Percentiles rank a stretch among this genome's conserved stretches.
phyloP scores from a whole-genome alignment of 1,140 invertebrate species.

The Linepithema humile region DNA sequence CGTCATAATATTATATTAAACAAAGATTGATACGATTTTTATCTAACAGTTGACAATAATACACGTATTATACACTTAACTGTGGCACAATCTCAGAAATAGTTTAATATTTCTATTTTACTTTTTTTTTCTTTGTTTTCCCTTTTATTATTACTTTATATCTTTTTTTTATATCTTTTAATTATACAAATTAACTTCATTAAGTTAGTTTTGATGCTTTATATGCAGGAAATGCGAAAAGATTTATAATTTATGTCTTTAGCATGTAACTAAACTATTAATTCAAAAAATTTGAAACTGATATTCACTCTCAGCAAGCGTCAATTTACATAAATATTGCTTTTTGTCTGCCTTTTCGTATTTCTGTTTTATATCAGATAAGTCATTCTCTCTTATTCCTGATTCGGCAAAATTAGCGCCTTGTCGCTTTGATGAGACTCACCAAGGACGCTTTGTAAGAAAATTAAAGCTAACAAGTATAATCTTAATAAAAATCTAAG shows the following conservation, averaged over 20 bases:
- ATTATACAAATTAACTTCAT: not conserved
- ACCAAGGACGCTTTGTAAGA: constrained; percentile 46
- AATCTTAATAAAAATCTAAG: not conserved
- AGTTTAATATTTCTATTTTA: not conserved
- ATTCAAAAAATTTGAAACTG: not conserved
- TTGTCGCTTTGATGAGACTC: constrained; percentile 60
- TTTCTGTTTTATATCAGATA: not conserved
- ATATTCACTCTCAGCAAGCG: not conserved
- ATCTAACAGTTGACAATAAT: not conserved
- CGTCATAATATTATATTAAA: no score
- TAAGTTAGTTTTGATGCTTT: not conserved
- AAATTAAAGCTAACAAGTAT: constrained; percentile 47
- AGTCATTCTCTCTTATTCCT: not conserved
- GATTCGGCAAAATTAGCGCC: not conserved
- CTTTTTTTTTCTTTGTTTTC: no score
- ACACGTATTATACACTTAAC: constrained; percentile 28
- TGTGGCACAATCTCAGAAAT: not conserved
- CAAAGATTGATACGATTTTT: not conserved
- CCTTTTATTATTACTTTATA: not conserved
- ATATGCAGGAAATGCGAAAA: not conserved
- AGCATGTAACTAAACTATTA: not conserved
- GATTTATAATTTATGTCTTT: not conserved
- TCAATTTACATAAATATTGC: not conserved
- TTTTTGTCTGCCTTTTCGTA: not conserved
- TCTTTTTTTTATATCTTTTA: not conserved